Evolutionary conservation across 2,888 invertebrate genomes (phyloP), one percentile per base, ranked within the genome.

Genomic region (Exephanes ischioxanthus): DNA sequence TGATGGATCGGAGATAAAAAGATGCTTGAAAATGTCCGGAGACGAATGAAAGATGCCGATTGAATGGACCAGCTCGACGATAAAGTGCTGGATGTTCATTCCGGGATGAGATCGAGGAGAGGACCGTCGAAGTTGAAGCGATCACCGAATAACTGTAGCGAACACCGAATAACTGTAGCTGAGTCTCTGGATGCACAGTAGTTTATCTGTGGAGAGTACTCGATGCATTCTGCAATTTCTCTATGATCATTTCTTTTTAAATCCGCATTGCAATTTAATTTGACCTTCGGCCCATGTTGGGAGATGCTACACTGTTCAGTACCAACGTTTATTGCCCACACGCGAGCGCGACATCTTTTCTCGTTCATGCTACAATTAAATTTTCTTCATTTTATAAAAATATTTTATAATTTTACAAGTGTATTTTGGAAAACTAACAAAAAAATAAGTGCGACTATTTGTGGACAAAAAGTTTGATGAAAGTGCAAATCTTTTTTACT

Each of bases 1-100:
- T 89, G 91, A 91, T 90, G 89, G 90, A 89, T 88, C 88, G 81
- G 82, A 73, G 83, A 86, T 89, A 84, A 88, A 92, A 92, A 91
- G 91, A 92, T 92, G 90, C 91, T 91, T 87, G 86, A 87, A 22
- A 70, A 83, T 63, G 68, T 75, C 33, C 6, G 63, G 33, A 63
- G 63, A n/a, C 30, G 33, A 63, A 72, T 14, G 41, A 67, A 73
- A 9, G 61, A 45, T 16, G 45, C 19, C 11, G 3, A 26, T 9
- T 48, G 63, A 77, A 77, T 68, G 41, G 26, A 26, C 16, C 11
- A 22, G 26, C 19, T 78, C 14, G 55, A 22, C n/a, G 30, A 41
- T n/a, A 58, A 58, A 78, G 26, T 26, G 7, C 6, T 26, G 55
- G 3, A 68, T 14, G 26, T 14, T 68, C 11, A 51, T 55, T 9